Evolutionary conservation across 2,888 invertebrate genomes (phyloP).

Genomic region (Globia sparganii): DNA sequence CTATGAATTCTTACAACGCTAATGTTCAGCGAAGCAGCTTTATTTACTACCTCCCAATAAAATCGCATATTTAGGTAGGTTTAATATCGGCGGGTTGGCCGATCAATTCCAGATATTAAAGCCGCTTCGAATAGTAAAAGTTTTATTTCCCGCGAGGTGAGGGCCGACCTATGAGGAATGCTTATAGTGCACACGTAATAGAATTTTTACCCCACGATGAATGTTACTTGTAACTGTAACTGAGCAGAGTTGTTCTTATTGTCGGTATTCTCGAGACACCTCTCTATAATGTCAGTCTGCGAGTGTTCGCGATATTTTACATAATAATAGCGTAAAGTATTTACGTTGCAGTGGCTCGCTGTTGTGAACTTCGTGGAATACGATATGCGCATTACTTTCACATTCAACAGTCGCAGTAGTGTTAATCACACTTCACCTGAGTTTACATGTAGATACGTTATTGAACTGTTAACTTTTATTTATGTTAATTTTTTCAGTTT

Average conservation of each 20-base stretch:
- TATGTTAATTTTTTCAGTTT: background rate
- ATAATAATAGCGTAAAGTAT: conserved; percentile 53
- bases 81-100: conserved; percentile 58
- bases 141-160: conserved; percentile 80
- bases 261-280: conserved; percentile 47
- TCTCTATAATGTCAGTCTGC: conserved; percentile 41
- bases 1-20: conserved; percentile 68
- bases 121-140: conserved; percentile 77
- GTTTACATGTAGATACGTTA: conserved; percentile 2
- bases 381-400: conserved; percentile 53
- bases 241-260: conserved; percentile 30
- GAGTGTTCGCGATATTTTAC: conserved; percentile 47
- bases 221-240: conserved; percentile 65
- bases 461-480: conserved; percentile 22
- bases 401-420: conserved; percentile 52
- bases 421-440: conserved; percentile 19
- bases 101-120: conserved; percentile 79
- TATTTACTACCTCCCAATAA: conserved; percentile 71
- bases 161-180: conserved; percentile 37
- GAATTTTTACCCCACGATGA: conserved; percentile 74
- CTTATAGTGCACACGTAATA: conserved; percentile 66
- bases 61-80: conserved; percentile 60
- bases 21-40: conserved; percentile 71
- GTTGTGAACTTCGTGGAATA: conserved; percentile 37
- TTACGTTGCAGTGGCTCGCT: conserved; percentile 35